Evolutionary conservation across 2,797 vertebrate species (phyloP).

Genomic region (Gymnoscopelus braueri): DNA sequence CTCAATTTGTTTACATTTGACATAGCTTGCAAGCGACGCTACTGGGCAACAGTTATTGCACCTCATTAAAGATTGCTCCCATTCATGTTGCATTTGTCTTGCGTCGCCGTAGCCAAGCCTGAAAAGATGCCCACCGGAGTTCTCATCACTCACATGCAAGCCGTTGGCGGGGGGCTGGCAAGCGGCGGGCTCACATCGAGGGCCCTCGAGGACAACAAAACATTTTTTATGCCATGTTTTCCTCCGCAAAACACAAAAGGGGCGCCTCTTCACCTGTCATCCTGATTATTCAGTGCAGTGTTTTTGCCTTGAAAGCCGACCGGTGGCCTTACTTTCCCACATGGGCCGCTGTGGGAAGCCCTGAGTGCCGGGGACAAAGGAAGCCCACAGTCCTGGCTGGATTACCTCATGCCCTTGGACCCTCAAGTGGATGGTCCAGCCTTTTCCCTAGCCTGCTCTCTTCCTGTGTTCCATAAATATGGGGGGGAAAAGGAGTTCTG

Average conservation of each 20-base stretch:
- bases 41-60: slow-evolving; percentile 65
- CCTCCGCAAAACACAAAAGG: slow-evolving; percentile 68
- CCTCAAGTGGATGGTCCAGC: slow-evolving; percentile 73
- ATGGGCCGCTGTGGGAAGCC: slow-evolving; percentile 74
- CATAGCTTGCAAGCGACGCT: slow-evolving; percentile 49
- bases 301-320: slow-evolving; percentile 66
- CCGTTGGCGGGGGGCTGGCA: slow-evolving; percentile 68
- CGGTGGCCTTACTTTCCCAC: slow-evolving; percentile 77
- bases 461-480: slow-evolving; percentile 44
- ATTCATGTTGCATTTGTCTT: slow-evolving; percentile 69
- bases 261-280: slow-evolving; percentile 77
- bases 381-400: slow-evolving; percentile 56
- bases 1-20: slow-evolving; percentile 60
- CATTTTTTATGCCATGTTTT: slow-evolving; percentile 73
- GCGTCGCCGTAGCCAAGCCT: slow-evolving; percentile 57
- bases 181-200: slow-evolving; percentile 70
- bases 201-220: slow-evolving; percentile 70
- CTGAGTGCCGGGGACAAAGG: slow-evolving; percentile 73
- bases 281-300: slow-evolving; percentile 71
- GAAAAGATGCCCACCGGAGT: slow-evolving; percentile 70
- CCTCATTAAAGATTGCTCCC: slow-evolving; percentile 73
- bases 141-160: slow-evolving; percentile 72
- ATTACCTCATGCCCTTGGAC: slow-evolving; percentile 79
- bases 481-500: slow-evolving; percentile 41
- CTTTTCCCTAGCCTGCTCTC: slow-evolving; percentile 10